phyloP scores from a whole-genome alignment of 23 tunicate species.

The Pegea sp. region DNA sequence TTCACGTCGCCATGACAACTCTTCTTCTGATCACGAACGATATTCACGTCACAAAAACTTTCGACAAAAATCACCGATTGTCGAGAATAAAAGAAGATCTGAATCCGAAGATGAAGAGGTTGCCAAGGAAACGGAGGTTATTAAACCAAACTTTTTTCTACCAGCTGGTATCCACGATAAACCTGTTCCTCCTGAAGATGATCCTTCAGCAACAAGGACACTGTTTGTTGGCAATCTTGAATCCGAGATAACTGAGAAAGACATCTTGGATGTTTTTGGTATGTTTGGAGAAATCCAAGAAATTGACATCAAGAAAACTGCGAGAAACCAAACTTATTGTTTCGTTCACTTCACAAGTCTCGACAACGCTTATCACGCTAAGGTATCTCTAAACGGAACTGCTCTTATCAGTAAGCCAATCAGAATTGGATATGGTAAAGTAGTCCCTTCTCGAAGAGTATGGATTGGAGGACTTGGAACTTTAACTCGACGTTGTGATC shows the following conservation, averaged over 20 bases:
- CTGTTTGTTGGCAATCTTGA: conserved; percentile 87
- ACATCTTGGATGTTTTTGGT: conserved; percentile 29
- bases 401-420: conserved; percentile 43
- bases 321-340: conserved; percentile 35
- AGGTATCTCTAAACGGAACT: conserved; percentile 74
- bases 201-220: conserved; percentile 83
- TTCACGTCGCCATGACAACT: background rate
- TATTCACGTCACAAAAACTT: too few species aligned
- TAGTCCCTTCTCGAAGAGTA: conserved; percentile 38
- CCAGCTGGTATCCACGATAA: too few species aligned
- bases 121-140: background rate
- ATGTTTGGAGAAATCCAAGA: conserved; percentile 47
- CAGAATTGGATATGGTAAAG: conserved; percentile 91
- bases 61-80: background rate
- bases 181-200: conserved; percentile 99
- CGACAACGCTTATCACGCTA: conserved; percentile 93
- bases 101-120: background rate
- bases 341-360: conserved; percentile 66
- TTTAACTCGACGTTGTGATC: conserved; percentile 40
- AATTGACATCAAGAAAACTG: conserved; percentile 44
- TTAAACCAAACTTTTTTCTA: too few species aligned
- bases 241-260: conserved; percentile 31
- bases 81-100: conserved; percentile 4
- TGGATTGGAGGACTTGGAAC: conserved; percentile 99
- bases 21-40: too few species aligned